These are phyloP conservation scores for Geophilus truncorum DNA, from an alignment of 2,888 invertebrate species.

Conservation along the genomic window DNA sequence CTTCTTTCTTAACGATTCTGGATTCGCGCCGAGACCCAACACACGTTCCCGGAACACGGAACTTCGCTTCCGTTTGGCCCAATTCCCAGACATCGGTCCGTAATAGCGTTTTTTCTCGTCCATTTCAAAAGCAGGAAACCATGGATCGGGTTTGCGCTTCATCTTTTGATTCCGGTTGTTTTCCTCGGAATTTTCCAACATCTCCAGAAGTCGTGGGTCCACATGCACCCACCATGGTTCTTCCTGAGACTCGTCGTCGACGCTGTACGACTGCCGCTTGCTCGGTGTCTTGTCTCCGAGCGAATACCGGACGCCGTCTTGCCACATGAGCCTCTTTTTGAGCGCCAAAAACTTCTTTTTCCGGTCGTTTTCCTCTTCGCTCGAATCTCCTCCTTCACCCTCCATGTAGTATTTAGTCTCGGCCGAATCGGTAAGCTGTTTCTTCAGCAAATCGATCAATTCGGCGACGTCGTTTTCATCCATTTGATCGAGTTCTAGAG, in stretches of 20 bases:
- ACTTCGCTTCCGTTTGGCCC: conserved; percentile 20
- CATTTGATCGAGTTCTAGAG: not conserved
- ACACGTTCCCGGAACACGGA: conserved; percentile 27
- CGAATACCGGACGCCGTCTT: conserved; percentile 27
- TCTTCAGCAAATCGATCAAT: not conserved
- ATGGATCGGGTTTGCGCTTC: conserved; percentile 28
- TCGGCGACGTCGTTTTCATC: not conserved
- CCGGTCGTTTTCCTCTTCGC: conserved; percentile 5
- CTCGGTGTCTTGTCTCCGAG: not conserved
- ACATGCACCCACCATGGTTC: conserved; percentile 29
- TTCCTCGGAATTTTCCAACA: not conserved
- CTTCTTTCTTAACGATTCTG: not conserved
- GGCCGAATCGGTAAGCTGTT: not conserved
- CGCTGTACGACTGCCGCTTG: not conserved
- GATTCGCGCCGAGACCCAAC: not conserved
- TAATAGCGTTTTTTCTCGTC: not conserved
- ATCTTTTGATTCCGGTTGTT: not conserved
- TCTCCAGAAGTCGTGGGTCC: not conserved
- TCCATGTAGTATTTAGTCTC: conserved; percentile 27
- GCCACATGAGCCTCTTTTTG: conserved; percentile 25
- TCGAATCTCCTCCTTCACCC: not conserved
- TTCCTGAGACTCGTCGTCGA: not conserved
- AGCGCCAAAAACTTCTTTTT: conserved; percentile 2
- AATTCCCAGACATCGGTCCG: not conserved
- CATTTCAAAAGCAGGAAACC: conserved; percentile 31